These are phyloP conservation scores for Caprella mutica DNA, from an alignment of 2,888 invertebrate species.

Conservation along the genomic window DNA sequence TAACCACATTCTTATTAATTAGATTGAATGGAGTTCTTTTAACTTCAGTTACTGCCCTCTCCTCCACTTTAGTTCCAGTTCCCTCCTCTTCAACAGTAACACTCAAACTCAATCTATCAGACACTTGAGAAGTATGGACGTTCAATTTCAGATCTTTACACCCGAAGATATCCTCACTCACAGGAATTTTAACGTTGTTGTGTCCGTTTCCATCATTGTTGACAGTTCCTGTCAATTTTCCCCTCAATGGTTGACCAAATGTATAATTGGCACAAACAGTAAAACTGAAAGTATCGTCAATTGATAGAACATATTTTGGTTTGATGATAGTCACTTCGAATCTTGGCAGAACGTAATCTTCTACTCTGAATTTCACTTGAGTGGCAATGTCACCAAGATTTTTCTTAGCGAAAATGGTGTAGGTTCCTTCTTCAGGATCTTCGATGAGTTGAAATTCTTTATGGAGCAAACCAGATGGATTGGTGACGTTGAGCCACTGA, in stretches of 20 bases:
- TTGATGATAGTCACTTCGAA: conserved; percentile 49
- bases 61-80: conserved; percentile 42
- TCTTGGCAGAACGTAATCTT: conserved; percentile 50
- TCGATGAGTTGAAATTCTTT: conserved; percentile 43
- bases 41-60: too few species aligned
- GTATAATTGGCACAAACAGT: conserved; percentile 46
- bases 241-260: conserved; percentile 29
- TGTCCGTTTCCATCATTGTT: conserved; percentile 8
- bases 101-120: conserved; percentile 38
- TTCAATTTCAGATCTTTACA: too few species aligned
- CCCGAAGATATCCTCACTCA: too few species aligned
- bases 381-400: neutral
- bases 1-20: too few species aligned
- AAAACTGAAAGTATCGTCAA: conserved; percentile 43
- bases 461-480: conserved; percentile 53
- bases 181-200: neutral
- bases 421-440: conserved; percentile 36
- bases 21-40: too few species aligned
- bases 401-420: conserved; percentile 9
- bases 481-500: conserved; percentile 52
- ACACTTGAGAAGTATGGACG: too few species aligned
- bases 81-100: conserved; percentile 49
- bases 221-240: conserved; percentile 14
- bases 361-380: conserved; percentile 43
- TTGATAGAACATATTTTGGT: conserved; percentile 42